phyloP scores from a whole-genome alignment of 2,113 vertebrate species.

The Xiphorhynchus elegans region DNA sequence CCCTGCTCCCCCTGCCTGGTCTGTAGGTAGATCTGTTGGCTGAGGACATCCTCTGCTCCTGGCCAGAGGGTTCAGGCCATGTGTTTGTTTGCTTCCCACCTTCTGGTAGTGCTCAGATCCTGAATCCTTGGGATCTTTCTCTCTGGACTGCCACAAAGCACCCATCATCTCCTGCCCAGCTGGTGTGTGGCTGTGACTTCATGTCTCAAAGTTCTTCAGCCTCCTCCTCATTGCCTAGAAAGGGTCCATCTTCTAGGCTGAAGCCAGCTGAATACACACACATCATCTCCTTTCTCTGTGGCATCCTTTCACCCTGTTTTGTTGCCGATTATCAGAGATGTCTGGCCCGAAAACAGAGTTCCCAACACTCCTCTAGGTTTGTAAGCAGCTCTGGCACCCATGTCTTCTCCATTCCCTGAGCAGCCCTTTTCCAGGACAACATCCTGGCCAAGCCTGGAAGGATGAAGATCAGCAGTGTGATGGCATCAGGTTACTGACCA shows the following conservation, averaged over 20 bases:
- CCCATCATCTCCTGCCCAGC: neutral
- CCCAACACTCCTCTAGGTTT: neutral
- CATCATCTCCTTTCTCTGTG: neutral
- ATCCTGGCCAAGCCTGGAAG: neutral
- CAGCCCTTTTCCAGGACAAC: neutral
- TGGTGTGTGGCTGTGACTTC: neutral
- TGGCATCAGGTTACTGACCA: neutral
- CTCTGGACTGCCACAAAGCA: neutral
- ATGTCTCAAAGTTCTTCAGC: neutral
- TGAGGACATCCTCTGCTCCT: neutral
- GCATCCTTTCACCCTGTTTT: neutral
- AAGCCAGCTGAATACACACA: neutral
- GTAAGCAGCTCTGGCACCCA: neutral
- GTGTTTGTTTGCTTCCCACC: neutral
- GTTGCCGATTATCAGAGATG: neutral
- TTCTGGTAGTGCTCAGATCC: neutral
- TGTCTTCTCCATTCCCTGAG: neutral
- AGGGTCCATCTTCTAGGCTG: neutral
- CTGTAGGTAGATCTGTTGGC: neutral
- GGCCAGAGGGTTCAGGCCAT: neutral
- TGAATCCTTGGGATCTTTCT: neutral
- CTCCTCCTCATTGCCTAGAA: neutral
- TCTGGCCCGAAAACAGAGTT: neutral
- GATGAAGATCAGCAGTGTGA: neutral
- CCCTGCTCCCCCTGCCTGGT: neutral